Conservation (phyloP, 2,888 invertebrate species). For the Coecobrya sp. region DNA sequence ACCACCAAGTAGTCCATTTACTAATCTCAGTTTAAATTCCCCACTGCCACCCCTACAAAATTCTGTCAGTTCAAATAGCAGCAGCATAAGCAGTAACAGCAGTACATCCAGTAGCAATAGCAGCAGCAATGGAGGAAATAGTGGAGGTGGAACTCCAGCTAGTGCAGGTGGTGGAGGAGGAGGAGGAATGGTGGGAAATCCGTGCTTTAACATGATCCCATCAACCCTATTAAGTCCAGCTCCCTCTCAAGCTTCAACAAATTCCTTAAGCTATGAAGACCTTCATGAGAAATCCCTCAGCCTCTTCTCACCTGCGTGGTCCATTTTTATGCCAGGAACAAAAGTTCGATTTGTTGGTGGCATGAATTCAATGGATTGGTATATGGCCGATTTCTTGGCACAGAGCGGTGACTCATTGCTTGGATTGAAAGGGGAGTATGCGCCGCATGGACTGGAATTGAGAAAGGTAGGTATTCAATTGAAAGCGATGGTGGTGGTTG, state of each 20-base stretch:
- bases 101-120: constrained; percentile 67
- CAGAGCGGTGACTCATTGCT: constrained; percentile 81
- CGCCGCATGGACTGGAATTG: constrained; percentile 87
- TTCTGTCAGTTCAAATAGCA: constrained; percentile 69
- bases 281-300: constrained; percentile 86
- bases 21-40: constrained; percentile 84
- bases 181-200: constrained; percentile 75
- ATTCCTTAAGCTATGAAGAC: constrained; percentile 87
- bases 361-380: constrained; percentile 86
- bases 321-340: constrained; percentile 87
- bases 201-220: constrained; percentile 85
- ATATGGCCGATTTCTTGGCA: constrained; percentile 84
- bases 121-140: constrained; percentile 67
- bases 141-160: constrained; percentile 69
- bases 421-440: constrained; percentile 86
- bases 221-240: constrained; percentile 87
- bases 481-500: too few relatives aligned
- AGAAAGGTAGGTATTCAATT: constrained; percentile 84
- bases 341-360: constrained; percentile 84
- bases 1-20: constrained; percentile 85
- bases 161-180: constrained; percentile 63
- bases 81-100: constrained; percentile 71
- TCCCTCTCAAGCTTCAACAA: constrained; percentile 87
- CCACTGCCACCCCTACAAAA: constrained; percentile 76
- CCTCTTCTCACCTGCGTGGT: constrained; percentile 88